Conservation (phyloP, 1,140 invertebrate genomes). For the Agrilus planipennis region DNA sequence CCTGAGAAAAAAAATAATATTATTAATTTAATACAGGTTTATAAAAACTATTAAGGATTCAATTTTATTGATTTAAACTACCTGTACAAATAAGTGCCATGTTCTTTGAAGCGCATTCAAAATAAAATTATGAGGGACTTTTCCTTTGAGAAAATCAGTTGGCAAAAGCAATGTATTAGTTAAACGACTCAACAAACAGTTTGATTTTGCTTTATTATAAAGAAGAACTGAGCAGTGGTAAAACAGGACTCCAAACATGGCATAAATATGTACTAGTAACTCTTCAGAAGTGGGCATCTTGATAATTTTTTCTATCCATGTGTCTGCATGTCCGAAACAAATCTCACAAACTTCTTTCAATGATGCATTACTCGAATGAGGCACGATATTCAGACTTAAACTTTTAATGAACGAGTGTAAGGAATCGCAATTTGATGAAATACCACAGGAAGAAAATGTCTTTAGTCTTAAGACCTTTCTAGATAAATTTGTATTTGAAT, state of each 20-base stretch:
- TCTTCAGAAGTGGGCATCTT: constrained; percentile 17
- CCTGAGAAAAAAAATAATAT: constrained; percentile 24
- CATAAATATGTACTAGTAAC: constrained; percentile 21
- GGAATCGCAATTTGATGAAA: constrained; percentile 16
- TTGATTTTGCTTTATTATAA: constrained; percentile 22
- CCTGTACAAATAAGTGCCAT: no score
- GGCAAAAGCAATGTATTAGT: constrained; percentile 21
- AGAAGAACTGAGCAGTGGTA: constrained; percentile 21
- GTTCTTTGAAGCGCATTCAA: constrained; percentile 22
- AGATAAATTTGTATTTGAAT: constrained; percentile 13
- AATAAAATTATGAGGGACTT: constrained; percentile 15
- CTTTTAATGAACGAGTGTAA: constrained; percentile 19
- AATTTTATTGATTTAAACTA: no score
- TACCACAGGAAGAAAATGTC: constrained; percentile 13
- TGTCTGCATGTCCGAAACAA: constrained; percentile 22
- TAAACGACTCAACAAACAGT: constrained; percentile 21
- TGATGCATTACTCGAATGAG: constrained; percentile 7
- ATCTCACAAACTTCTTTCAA: constrained; percentile 18
- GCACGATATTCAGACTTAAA: constrained; percentile 6
- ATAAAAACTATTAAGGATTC: no score
- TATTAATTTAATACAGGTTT: no score
- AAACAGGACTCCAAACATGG: constrained; percentile 18
- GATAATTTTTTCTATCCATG: constrained; percentile 17
- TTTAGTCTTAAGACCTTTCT: constrained; percentile 19
- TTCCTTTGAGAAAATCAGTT: constrained; percentile 23